Conservation (phyloP, 2,888 invertebrate species). For the Polyommatus icarus region DNA sequence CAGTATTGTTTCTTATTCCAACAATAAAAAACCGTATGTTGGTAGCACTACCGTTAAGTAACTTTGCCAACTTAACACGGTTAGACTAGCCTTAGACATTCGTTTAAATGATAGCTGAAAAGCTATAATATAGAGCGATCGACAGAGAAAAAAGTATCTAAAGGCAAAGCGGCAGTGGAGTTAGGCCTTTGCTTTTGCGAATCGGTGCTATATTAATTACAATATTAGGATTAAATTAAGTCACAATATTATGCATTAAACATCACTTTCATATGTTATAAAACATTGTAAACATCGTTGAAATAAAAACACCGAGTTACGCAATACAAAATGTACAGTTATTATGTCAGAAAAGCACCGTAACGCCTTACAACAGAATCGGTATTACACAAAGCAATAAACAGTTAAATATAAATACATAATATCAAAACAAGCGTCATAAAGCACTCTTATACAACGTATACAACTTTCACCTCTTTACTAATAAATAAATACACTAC, state of each 20-base stretch:
- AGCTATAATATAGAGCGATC: background rate
- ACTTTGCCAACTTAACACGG: slow-evolving; percentile 1
- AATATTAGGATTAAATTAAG: background rate
- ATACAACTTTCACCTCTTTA: slow-evolving; percentile 52
- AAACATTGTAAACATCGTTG: background rate
- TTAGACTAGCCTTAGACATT: background rate
- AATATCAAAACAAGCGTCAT: slow-evolving; percentile 73
- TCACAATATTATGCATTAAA: slow-evolving; percentile 25
- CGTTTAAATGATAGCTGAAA: background rate
- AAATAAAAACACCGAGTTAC: background rate
- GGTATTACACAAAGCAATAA: slow-evolving; percentile 54
- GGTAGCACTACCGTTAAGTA: slow-evolving; percentile 9
- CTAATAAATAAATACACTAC: background rate
- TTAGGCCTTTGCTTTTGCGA: slow-evolving; percentile 23
- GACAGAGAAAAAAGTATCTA: slow-evolving; percentile 4
- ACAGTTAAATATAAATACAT: slow-evolving; percentile 53
- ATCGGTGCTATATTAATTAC: background rate
- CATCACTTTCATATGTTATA: slow-evolving; percentile 8
- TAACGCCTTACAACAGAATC: slow-evolving; percentile 34
- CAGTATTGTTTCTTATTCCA: background rate
- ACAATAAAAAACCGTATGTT: background rate
- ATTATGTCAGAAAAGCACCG: slow-evolving; percentile 30
- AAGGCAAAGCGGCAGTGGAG: slow-evolving; percentile 23
- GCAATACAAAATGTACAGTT: background rate
- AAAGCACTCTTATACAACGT: slow-evolving; percentile 66